Evolutionary conservation across 2,888 invertebrate species (phyloP).

Genomic region (Stratiomys singularior): DNA sequence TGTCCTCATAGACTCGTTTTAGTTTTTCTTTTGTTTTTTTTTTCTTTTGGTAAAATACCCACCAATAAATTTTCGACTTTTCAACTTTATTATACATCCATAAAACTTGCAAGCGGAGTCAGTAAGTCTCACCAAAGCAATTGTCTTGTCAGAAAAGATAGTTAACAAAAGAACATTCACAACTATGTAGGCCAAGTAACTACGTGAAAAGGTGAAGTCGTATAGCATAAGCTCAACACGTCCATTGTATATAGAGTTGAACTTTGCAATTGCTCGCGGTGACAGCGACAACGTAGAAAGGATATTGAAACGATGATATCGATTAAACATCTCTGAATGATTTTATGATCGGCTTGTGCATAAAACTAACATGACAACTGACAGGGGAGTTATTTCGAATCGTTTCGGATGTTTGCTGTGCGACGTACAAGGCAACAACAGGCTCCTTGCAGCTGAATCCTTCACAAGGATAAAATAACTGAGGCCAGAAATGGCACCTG

Average conservation of each 20-base stretch:
- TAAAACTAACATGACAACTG: slow-evolving; percentile 47
- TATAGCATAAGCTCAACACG: neutral
- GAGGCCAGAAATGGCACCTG: slow-evolving; percentile 32
- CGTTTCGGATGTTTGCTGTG: neutral
- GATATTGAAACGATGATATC: slow-evolving; percentile 42
- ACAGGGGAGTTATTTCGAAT: slow-evolving; percentile 29
- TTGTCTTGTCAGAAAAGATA: slow-evolving; percentile 12
- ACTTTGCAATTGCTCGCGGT: neutral
- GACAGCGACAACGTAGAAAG: neutral
- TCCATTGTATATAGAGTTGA: slow-evolving; percentile 1
- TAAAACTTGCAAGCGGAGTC: slow-evolving; percentile 21
- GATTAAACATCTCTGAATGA: slow-evolving; percentile 52
- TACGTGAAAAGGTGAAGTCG: neutral
- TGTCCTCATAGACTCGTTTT: too few species aligned
- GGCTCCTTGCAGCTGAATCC: slow-evolving; percentile 35
- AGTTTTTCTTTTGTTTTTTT: too few species aligned
- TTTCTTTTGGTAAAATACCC: too few species aligned
- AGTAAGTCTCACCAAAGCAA: slow-evolving; percentile 12
- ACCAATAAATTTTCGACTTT: neutral
- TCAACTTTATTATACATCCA: slow-evolving; percentile 16
- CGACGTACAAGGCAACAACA: slow-evolving; percentile 37
- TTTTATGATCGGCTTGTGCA: slow-evolving; percentile 49
- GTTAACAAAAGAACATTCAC: neutral
- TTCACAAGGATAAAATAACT: neutral
- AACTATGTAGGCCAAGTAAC: neutral